A percentile compares a stretch with the other conserved stretches of the same genome.
These are phyloP conservation scores for Peromyscus leucopus DNA, from an alignment of 2,113 vertebrate genomes.

Conservation along the genomic window DNA sequence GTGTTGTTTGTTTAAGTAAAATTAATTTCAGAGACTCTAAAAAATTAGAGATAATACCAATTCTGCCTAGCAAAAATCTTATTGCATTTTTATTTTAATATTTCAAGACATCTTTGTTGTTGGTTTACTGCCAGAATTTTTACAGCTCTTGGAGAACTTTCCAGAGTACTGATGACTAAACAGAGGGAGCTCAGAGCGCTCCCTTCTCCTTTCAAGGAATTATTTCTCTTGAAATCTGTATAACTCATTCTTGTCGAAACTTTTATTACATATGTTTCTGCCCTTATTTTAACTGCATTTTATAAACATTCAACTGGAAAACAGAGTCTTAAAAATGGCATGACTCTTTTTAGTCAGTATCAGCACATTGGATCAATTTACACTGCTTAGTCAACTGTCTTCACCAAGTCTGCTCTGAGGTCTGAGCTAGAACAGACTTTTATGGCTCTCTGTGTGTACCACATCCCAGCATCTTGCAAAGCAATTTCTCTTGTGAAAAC, in stretches of 20 bases:
- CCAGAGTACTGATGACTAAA: conserved; percentile 51
- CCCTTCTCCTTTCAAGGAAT: background rate
- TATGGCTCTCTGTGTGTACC: background rate
- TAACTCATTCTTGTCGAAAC: background rate
- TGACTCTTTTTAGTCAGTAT: background rate
- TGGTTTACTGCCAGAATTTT: conserved; percentile 16
- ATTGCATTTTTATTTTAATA: background rate
- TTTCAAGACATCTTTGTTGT: conserved; percentile 27
- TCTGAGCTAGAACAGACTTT: background rate
- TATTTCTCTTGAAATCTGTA: background rate
- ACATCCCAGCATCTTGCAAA: background rate
- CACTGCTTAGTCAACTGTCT: background rate
- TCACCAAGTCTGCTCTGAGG: background rate
- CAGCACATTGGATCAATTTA: background rate
- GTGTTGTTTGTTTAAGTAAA: conserved; percentile 31
- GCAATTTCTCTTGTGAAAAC: background rate
- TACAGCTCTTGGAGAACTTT: background rate
- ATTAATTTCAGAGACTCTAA: background rate
- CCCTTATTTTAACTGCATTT: background rate
- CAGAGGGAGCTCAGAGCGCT: background rate
- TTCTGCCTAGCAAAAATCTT: background rate
- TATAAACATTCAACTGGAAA: conserved; percentile 31
- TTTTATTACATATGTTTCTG: background rate
- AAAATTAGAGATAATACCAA: conserved; percentile 24
- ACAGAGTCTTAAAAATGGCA: background rate